These are phyloP conservation scores for Loris lydekkerianus DNA, from an alignment of 2,797 vertebrate genomes.

Conservation along the genomic window DNA sequence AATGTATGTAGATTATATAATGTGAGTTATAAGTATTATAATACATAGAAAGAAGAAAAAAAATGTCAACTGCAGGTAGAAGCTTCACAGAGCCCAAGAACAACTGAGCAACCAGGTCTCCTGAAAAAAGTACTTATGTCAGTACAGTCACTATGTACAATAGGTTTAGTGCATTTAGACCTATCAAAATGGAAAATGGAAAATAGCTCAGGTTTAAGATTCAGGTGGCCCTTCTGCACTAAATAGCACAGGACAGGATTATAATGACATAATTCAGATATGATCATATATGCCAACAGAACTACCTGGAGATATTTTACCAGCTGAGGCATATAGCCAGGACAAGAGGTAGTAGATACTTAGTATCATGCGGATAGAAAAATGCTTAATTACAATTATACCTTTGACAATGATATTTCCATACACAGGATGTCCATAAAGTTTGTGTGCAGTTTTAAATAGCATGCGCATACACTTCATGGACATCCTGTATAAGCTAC, in stretches of 20 bases:
- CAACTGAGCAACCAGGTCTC: not conserved
- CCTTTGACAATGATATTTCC: not conserved
- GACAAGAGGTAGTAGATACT: not conserved
- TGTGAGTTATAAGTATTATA: not conserved
- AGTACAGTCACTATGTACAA: not conserved
- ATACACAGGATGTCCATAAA: too few relatives aligned
- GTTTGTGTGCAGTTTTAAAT: too few relatives aligned
- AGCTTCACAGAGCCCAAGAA: not conserved
- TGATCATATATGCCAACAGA: not conserved
- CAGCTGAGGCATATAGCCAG: not conserved
- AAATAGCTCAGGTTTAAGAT: not conserved
- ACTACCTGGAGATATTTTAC: not conserved
- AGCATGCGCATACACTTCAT: too few relatives aligned
- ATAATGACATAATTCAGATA: not conserved
- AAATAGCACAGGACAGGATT: not conserved
- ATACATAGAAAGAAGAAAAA: not conserved
- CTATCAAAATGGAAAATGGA: not conserved
- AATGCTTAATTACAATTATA: not conserved
- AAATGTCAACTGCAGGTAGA: not conserved
- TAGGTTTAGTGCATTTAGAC: not conserved
- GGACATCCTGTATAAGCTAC: not conserved
- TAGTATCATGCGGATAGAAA: not conserved
- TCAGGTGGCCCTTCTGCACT: not conserved
- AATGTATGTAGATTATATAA: not conserved
- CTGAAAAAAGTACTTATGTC: not conserved